These are phyloP conservation scores for Carcina quercana DNA, from an alignment of 2,888 invertebrate genomes.

Conservation along the genomic window DNA sequence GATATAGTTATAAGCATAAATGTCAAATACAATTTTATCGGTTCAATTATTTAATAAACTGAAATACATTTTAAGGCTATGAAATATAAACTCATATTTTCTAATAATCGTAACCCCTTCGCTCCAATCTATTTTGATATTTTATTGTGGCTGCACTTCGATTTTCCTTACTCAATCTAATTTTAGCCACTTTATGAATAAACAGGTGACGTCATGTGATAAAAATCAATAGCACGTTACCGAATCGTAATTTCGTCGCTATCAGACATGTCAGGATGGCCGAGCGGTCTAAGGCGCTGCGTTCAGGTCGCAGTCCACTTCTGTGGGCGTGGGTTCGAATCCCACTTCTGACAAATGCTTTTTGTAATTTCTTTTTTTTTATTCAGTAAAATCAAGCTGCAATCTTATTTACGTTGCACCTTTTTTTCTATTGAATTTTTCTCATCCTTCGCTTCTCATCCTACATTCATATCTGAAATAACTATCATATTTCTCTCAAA, in stretches of 20 bases:
- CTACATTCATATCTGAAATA: no score
- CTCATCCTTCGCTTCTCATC: no score
- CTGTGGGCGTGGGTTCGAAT: constrained; percentile 70
- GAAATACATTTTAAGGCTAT: not conserved
- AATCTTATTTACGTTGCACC: no score
- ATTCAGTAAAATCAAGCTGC: no score
- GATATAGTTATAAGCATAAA: no score
- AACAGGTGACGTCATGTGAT: constrained; percentile 11
- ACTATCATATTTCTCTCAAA: no score
- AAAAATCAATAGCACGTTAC: not conserved
- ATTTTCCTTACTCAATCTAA: no score
- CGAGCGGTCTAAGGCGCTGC: constrained; percentile 69
- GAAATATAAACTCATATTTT: not conserved
- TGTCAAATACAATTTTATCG: no score
- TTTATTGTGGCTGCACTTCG: no score
- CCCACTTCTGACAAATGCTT: constrained; percentile 57
- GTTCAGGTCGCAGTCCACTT: constrained; percentile 70
- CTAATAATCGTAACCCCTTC: not conserved
- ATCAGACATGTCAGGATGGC: constrained; percentile 42
- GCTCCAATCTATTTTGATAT: no score
- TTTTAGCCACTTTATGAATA: constrained; percentile 17
- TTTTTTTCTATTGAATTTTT: no score
- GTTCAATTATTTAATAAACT: no score
- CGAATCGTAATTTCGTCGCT: constrained; percentile 22
- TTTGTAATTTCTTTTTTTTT: constrained; percentile 21